Evolutionary conservation across 2,888 invertebrate genomes (phyloP).

Genomic region (Meghimatium bilineatum): DNA sequence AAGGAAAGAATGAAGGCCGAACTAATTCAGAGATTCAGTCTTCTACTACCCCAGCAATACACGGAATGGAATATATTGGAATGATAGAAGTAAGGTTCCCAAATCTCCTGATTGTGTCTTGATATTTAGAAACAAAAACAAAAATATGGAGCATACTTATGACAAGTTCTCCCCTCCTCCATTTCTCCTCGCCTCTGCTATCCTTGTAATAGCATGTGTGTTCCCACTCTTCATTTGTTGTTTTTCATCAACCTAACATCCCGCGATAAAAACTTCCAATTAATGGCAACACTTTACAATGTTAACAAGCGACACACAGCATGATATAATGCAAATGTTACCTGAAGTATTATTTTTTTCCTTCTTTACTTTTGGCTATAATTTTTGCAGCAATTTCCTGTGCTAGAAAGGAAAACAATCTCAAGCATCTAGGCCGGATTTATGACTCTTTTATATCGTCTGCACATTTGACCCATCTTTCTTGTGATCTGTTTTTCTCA

Average conservation of each 20-base stretch:
- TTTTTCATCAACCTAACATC: background rate
- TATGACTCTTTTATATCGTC: background rate
- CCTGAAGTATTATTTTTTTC: background rate
- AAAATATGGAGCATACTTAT: too few relatives aligned
- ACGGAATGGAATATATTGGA: too few relatives aligned
- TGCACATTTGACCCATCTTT: background rate
- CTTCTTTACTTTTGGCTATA: background rate
- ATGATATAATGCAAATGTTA: background rate
- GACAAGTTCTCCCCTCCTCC: too few relatives aligned
- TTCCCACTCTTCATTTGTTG: background rate
- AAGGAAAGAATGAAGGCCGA: too few relatives aligned
- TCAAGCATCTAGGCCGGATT: background rate
- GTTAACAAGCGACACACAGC: background rate
- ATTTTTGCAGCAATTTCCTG: background rate
- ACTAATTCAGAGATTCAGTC: too few relatives aligned
- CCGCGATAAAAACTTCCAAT: background rate
- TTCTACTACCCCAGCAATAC: too few relatives aligned
- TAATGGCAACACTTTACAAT: background rate
- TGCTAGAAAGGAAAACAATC: background rate
- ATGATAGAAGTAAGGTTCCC: too few relatives aligned
- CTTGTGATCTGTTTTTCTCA: background rate
- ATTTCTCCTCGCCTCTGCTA: too few relatives aligned
- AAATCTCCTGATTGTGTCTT: too few relatives aligned
- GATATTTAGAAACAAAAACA: too few relatives aligned
- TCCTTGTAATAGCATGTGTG: too few relatives aligned